Evolutionary conservation across 2,888 invertebrate species (phyloP), one percentile per base, ranked within the genome.

Genomic region (Drosophila pseudotalamancana): DNA sequence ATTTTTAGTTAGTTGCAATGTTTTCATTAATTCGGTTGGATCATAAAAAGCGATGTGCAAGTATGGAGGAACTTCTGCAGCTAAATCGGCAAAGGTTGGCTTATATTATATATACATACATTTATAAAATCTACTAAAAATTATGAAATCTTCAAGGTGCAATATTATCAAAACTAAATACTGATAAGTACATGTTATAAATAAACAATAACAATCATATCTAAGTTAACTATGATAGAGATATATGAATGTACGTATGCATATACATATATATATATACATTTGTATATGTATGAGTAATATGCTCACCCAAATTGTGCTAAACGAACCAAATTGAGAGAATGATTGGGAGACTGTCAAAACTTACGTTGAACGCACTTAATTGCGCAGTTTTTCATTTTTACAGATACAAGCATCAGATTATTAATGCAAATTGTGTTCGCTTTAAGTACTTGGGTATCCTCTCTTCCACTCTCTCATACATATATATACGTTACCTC

Each of bases 371-470:
- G 77, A 72, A 59, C 59, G 64, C 61, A 63, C 53, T 63, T 77
- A 87, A 87, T 77, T 81, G 85, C 85, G 85, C 87, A 87, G 67
- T 84, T 83, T 83, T 51, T 65, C 56, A 64, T 46, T 53, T 34
- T 34, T 50, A 31, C 46, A 46, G 32, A 60, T 21, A 43, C 60
- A 48, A 51, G 35, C 35, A 59, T 39, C 50, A 74, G 50, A 75
- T 76, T 67, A 76, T 71, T 76, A 75, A 76, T 76, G 75, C 72
- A 76, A 76, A 76, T 79, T 76, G 63, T 75, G 55, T 51, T 64
- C 18, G 19, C 29, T 14, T 27, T 34, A 42, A 29, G 39, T 73
- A 34, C 53, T 66, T 49, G 75, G 54, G 43, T 54, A 12, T 25
- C 8, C 51, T 40, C 25, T 50, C 18, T 21, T 8, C 37, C 14